Evolutionary conservation across 2,797 vertebrate species (phyloP).

Genomic region (Rhynchonycteris naso): DNA sequence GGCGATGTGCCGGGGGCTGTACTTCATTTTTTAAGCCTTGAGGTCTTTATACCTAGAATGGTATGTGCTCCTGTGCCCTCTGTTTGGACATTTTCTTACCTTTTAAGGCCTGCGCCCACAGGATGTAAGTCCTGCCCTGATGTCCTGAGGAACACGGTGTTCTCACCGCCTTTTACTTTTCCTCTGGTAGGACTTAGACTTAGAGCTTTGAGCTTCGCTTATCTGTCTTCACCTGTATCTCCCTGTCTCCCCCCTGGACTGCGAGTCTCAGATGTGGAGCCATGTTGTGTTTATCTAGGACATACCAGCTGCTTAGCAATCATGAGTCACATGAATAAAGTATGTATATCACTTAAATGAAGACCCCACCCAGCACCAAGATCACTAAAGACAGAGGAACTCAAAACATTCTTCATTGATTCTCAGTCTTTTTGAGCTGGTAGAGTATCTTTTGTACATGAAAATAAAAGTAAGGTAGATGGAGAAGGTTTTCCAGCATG

Average conservation of each 20-base stretch:
- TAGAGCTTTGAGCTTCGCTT: neutral
- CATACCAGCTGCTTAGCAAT: neutral
- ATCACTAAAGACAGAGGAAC: neutral
- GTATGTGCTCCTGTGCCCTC: neutral
- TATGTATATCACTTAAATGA: neutral
- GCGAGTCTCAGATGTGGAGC: neutral
- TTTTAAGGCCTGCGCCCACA: neutral
- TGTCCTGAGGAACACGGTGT: neutral
- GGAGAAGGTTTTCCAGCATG: neutral
- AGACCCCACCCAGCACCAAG: neutral
- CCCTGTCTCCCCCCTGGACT: neutral
- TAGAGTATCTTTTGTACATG: neutral
- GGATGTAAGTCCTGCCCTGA: neutral
- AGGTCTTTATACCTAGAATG: neutral
- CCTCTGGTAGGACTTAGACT: neutral
- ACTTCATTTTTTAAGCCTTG: neutral
- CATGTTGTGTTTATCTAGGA: neutral
- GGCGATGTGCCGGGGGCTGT: neutral
- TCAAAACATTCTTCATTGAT: neutral
- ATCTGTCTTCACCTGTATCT: neutral
- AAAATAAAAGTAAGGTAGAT: neutral
- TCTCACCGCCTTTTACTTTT: neutral
- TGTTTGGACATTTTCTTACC: neutral
- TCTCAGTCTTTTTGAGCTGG: neutral
- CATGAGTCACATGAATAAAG: constrained; percentile 42